Evolutionary conservation across 1,140 invertebrate species (phyloP).

Genomic region (Drosophila virilis): DNA sequence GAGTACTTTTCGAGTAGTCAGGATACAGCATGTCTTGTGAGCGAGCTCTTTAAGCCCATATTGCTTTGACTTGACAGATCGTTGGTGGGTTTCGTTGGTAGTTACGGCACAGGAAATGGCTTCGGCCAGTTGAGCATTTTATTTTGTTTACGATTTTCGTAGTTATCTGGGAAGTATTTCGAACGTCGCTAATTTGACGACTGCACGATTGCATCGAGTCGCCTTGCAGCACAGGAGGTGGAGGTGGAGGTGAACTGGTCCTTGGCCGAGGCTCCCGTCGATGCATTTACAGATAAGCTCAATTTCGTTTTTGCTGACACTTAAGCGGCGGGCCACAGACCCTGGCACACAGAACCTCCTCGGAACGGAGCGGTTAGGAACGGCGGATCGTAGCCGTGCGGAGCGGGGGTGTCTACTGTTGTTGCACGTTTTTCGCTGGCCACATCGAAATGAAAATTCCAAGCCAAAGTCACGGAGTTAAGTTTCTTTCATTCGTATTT

Average conservation of each 20-base stretch:
- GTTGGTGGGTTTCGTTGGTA: constrained; percentile 4
- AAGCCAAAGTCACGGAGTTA: constrained; percentile 65
- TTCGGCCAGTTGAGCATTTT: constrained; percentile 38
- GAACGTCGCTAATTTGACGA: constrained; percentile 81
- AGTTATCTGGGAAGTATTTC: constrained; percentile 82
- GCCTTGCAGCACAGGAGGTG: constrained; percentile 43
- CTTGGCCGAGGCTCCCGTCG: constrained; percentile 65
- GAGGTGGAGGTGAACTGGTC: constrained; percentile 28
- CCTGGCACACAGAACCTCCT: constrained; percentile 25
- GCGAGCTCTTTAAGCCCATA: neutral
- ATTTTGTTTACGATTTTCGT: constrained; percentile 64
- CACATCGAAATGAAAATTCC: constrained; percentile 75
- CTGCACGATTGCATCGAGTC: constrained; percentile 80
- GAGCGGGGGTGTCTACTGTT: constrained; percentile 38
- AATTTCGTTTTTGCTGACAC: constrained; percentile 81
- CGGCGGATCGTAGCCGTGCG: neutral
- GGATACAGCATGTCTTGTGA: constrained; percentile 7
- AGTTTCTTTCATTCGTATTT: constrained; percentile 41
- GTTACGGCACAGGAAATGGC: constrained; percentile 53
- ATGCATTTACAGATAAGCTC: constrained; percentile 79
- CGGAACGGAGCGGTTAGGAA: neutral
- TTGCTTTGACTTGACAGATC: constrained; percentile 14
- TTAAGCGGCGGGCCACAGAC: constrained; percentile 61
- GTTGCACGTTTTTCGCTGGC: constrained; percentile 65
- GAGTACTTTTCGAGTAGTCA: neutral